Base-by-base conservation (phyloP, 2,797 vertebrate genomes). In the Luscinia luscinia region DNA sequence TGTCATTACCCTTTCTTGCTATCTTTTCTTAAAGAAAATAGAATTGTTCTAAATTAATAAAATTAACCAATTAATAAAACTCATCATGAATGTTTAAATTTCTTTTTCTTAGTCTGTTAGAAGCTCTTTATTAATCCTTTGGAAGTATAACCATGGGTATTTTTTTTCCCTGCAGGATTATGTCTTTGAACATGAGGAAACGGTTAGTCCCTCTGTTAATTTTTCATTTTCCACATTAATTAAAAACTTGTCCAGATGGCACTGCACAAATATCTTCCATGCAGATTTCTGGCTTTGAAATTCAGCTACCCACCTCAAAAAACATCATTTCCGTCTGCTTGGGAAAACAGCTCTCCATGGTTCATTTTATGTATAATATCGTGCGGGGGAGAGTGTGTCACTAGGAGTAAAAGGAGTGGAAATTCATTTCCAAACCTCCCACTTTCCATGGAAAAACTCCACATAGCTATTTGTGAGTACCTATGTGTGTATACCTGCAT, bases 201-300 rank as follows among this genome's bases (percentile, higher is more conserved):
- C 55, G 45, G 46, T 82, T 81, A 57, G 40, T 86, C 41, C 49
- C 46, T 73, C 77, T 9, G 12, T 92, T 94, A 73, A 85, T 95
- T 93, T 90, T 87, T 88, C 61, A 84, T 96, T 93, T 96, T 91
- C n/a, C 38, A 84, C 6, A 1, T 94, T 94, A 93, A 95, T 94
- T 96, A 94, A 96, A 95, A 95, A 67, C 41, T 88, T 88, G 91
- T 79, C 94, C 94, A 96, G 95, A 96, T 97, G 95, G 94, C 80
- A 94, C 52, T 62, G 73, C 67, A 90, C 93, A 94, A 93, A 91
- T 94, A 89, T 79, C 74, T 95, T 84, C 75, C 85, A 57, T 84
- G 87, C 64, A 92, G 83, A 93, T 84, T 96, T 86, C 69, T 96
- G 92, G 89, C 92, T 95, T 93, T 90, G 89, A 94, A 95, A 96